Evolutionary conservation across 2,797 vertebrate species (phyloP).

Genomic region (Ptychadena robeensis): DNA sequence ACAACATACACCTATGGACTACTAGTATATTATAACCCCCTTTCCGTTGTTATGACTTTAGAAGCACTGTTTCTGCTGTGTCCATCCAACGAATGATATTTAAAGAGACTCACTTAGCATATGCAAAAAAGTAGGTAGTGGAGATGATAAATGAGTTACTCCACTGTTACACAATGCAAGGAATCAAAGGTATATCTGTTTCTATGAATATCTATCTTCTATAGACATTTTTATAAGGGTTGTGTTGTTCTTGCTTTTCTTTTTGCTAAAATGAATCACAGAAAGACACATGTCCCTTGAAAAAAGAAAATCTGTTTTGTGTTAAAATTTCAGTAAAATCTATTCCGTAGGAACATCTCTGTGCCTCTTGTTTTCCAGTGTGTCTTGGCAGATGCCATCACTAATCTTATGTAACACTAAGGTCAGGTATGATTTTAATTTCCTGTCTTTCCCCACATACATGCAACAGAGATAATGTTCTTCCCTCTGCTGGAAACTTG

Average conservation of each 20-base stretch:
- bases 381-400: conserved; percentile 6
- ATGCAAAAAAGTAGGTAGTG: too few relatives aligned
- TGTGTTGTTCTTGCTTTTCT: not conserved
- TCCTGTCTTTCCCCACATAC: conserved; percentile 35
- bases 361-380: not conserved
- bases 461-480: conserved; percentile 5
- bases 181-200: too few relatives aligned
- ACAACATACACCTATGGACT: too few relatives aligned
- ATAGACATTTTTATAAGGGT: too few relatives aligned
- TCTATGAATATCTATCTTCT: too few relatives aligned
- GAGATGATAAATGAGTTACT: too few relatives aligned
- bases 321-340: conserved; percentile 35
- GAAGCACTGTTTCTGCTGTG: too few relatives aligned
- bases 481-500: conserved; percentile 3
- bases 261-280: not conserved
- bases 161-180: too few relatives aligned
- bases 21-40: too few relatives aligned
- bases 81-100: too few relatives aligned
- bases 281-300: not conserved
- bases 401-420: conserved; percentile 11
- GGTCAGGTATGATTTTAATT: conserved; percentile 38
- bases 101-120: too few relatives aligned
- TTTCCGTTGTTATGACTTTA: too few relatives aligned
- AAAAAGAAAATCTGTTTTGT: conserved; percentile 15
- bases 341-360: not conserved